Evolutionary conservation across 2,113 vertebrate species (phyloP).

Genomic region (Larimichthys crocea): DNA sequence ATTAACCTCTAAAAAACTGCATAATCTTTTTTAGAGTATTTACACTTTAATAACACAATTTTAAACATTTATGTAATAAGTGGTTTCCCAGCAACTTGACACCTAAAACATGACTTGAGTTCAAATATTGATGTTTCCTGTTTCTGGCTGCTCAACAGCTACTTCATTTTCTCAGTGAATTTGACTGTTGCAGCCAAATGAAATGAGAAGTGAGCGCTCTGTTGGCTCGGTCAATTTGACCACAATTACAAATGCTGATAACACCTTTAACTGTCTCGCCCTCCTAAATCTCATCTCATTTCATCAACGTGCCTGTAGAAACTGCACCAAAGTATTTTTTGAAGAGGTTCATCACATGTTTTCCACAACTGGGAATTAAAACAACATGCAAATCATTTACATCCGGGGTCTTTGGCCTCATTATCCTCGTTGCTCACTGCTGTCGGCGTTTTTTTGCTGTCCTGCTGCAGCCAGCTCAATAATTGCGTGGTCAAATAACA

Average conservation of each 20-base stretch:
- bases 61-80: background rate
- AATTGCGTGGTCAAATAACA: conserved; percentile 23
- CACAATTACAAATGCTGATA: background rate
- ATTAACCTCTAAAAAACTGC: too few species aligned
- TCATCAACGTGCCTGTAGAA: background rate
- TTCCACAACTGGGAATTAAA: background rate
- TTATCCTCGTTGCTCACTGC: background rate
- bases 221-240: background rate
- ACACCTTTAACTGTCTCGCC: too few species aligned
- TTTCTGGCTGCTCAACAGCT: background rate
- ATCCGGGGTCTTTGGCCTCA: conserved; percentile 7
- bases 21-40: too few species aligned
- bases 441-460: background rate
- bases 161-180: background rate
- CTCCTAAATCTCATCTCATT: background rate
- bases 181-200: background rate
- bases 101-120: background rate
- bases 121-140: background rate
- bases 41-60: background rate
- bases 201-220: background rate
- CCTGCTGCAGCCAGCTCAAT: conserved; percentile 20
- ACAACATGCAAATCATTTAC: background rate
- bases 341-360: background rate
- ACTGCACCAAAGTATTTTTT: too few species aligned
- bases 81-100: background rate